A percentile compares a stretch with the other conserved stretches of the same genome.
phyloP scores from a whole-genome alignment of 2,113 vertebrate genomes.

The Indicator indicator region DNA sequence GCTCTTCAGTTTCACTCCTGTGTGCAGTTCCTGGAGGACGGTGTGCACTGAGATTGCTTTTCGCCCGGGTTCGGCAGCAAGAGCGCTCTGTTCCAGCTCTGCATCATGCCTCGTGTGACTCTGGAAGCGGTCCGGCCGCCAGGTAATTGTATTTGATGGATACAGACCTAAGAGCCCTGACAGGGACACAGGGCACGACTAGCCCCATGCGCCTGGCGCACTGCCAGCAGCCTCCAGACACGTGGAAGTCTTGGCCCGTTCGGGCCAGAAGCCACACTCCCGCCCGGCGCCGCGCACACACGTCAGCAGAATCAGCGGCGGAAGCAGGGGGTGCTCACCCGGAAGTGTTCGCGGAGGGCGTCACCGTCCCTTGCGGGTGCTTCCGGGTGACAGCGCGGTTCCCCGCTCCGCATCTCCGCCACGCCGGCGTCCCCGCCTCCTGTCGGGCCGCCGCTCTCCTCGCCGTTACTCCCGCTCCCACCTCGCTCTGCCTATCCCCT shows the following conservation, averaged over 20 bases:
- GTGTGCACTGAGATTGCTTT: too few species aligned
- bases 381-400: background rate
- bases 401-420: background rate
- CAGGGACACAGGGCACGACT: too few species aligned
- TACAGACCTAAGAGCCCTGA: rapidly evolving
- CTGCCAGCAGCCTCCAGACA: too few species aligned
- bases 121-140: rapidly evolving
- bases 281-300: background rate
- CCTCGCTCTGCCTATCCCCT: background rate
- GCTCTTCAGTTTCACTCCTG: rapidly evolving
- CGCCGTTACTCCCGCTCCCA: background rate
- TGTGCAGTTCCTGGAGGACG: rapidly evolving
- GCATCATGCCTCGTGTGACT: rapidly evolving
- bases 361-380: rapidly evolving
- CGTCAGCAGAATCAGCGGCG: background rate
- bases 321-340: background rate
- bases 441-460: background rate
- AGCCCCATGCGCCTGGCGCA: too few species aligned
- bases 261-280: too few species aligned
- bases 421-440: background rate
- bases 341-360: background rate
- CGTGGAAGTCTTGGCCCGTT: too few species aligned
- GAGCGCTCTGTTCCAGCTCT: rapidly evolving
- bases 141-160: rapidly evolving
- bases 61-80: too few species aligned